Base-by-base conservation (phyloP, 2,113 vertebrate species). In the Amblyopsis rosae region DNA sequence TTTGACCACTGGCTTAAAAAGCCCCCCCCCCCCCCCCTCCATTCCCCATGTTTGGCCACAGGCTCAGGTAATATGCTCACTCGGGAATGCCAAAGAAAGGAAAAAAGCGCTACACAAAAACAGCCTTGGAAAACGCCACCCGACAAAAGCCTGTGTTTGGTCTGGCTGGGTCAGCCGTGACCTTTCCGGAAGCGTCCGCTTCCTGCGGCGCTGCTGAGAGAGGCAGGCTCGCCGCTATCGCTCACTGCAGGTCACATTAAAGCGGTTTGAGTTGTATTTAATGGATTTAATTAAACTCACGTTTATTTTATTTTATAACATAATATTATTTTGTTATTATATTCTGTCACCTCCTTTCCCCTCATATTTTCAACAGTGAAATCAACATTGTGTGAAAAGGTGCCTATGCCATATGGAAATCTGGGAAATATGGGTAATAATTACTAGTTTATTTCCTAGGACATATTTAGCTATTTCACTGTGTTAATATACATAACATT, bases 21-120 rank as follows among this genome's bases (percentile, higher is more conserved):
- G 5, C 1, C 5, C 7, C 35, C 59, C 73, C 69, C 63, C 62
- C 46, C 69, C 63, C 62, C 46, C 11, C 45, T 15, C n/a, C 56
- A 73, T 77, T 82, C 61, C 57, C 62, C 75, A 56, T 62, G 69
- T 80, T 82, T 81, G 66, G 77, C 73, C 79, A 76, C 67, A 58
- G 69, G 72, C 77, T 80, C 82, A 87, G 88, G 87, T 89, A 90
- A 90, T 89, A 87, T 84, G 77, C 82, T 87, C 74, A 76, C 82
- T 87, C 74, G 83, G 86, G 89, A 88, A 89, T 90, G 83, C 70
- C 64, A 87, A 88, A 91, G 87, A 88, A 83, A 91, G 86, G 86
- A 80, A 85, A 80, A 85, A 82, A 86, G 82, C 16, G 62, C 80
- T 77, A 88, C 80, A 80, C 72, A 78, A 86, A 88, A 89, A 86